Percentiles rank a stretch among this genome's conserved stretches.
Conservation (phyloP, 2,888 invertebrate genomes). For the Cryptocephalus moraei region DNA sequence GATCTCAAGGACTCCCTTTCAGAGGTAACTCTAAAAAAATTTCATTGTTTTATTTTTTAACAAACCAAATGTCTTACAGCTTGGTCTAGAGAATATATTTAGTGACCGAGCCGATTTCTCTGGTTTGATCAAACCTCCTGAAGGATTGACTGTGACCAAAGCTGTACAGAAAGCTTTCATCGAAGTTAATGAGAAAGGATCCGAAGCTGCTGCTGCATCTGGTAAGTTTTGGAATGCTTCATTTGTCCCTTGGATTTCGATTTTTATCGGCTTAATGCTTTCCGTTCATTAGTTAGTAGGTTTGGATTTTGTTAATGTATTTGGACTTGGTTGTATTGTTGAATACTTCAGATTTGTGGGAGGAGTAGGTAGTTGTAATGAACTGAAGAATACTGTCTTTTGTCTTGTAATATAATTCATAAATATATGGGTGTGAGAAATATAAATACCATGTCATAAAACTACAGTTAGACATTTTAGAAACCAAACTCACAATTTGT, state of each 20-base stretch:
- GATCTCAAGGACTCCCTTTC: slow-evolving; percentile 50
- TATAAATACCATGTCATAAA: too few relatives aligned
- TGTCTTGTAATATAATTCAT: too few relatives aligned
- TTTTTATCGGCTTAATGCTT: neutral
- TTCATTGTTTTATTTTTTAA: neutral
- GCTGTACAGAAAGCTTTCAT: slow-evolving; percentile 78
- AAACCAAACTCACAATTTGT: too few relatives aligned
- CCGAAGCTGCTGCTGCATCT: slow-evolving; percentile 76
- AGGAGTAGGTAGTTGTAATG: too few relatives aligned
- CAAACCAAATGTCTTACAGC: slow-evolving; percentile 36
- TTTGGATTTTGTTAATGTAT: too few relatives aligned
- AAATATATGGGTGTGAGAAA: too few relatives aligned
- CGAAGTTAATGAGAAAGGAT: slow-evolving; percentile 80
- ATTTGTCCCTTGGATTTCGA: neutral
- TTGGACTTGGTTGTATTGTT: too few relatives aligned
- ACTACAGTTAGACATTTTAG: too few relatives aligned
- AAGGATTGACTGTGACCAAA: slow-evolving; percentile 52
- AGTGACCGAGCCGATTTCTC: slow-evolving; percentile 49
- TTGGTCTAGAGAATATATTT: slow-evolving; percentile 64
- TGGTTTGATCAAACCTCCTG: slow-evolving; percentile 45
- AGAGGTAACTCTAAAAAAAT: slow-evolving; percentile 44
- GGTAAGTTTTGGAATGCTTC: slow-evolving; percentile 43
- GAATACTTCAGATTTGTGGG: too few relatives aligned
- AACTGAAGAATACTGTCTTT: too few relatives aligned
- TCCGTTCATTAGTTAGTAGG: neutral